Evolutionary conservation across 2,797 vertebrate genomes (phyloP), one percentile per base, ranked within the genome.

Genomic region (Esox lucius): DNA sequence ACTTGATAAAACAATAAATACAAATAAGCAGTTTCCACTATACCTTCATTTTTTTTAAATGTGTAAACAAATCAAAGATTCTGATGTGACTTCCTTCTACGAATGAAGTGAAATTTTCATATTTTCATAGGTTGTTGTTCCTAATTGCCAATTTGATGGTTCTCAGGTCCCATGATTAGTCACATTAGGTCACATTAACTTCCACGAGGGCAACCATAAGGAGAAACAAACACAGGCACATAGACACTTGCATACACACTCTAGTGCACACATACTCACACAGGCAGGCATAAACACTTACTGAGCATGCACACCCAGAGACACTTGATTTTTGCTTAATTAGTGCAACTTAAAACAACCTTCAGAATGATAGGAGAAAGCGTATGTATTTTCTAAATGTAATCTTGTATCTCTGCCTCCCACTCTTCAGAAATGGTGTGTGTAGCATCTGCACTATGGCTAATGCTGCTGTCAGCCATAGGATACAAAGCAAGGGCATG

Each of bases 401-500:
- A 93, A 94, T 91, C 91, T 91, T 92, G 92, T 87, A 85, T 75
- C 83, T 80, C 88, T 86, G 88, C 86, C 86, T 86, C 78, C 80
- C 74, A 76, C 78, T 88, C 83, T 73, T 91, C 87, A 90, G 80
- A 68, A 87, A 81, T 86, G 72, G 85, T 87, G 84, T 92, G 87
- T 89, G 93, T 91, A 94, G 90, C 90, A 92, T 91, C 91, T 87
- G 79, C 91, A 91, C 89, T 90, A 86, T 91, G 90, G 90, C 89
- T 84, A 81, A 89, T 89, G 90, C 92, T 93, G 90, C 82, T 88
- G 90, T 91, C 91, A 90, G 80, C 87, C 83, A 88, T 86, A 88
- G 81, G 69, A 85, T 83, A 77, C 85, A 85, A 89, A 84, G 86
- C 92, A 93, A 94, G 93, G 93, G 86, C 92, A 92, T 49, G 78